Percentiles rank a stretch among this genome's conserved stretches.
phyloP scores from a whole-genome alignment of 2,888 invertebrate species.

The Parelbella ahira region DNA sequence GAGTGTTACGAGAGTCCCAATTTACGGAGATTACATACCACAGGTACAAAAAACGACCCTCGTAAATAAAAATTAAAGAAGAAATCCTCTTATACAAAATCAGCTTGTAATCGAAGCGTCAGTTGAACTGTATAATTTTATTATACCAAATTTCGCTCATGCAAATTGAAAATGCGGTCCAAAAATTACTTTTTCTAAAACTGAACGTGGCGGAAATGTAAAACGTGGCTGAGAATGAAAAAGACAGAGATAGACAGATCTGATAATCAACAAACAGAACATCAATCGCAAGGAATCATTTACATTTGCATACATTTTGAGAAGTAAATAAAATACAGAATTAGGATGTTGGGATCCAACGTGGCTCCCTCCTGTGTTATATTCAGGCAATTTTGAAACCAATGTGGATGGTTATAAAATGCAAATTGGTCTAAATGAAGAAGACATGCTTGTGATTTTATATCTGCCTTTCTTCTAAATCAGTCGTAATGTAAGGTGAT shows the following conservation, averaged over 20 bases:
- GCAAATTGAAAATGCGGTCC: constrained; percentile 53
- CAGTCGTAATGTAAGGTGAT: constrained; percentile 7
- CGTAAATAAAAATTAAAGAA: constrained; percentile 46
- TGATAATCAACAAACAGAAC: constrained; percentile 52
- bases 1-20: constrained; percentile 27
- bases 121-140: constrained; percentile 74
- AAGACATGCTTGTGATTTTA: constrained; percentile 8
- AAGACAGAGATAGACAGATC: constrained; percentile 35
- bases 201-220: constrained; percentile 32
- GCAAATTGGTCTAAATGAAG: constrained; percentile 29
- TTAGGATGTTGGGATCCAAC: constrained; percentile 34
- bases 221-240: constrained; percentile 30
- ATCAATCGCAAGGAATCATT: constrained; percentile 52
- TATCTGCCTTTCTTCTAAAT: constrained; percentile 16
- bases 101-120: constrained; percentile 39
- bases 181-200: constrained; percentile 49
- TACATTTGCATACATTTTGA: constrained; percentile 56
- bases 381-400: constrained; percentile 33
- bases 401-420: constrained; percentile 31
- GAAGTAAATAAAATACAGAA: constrained; percentile 55
- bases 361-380: constrained; percentile 31
- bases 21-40: constrained; percentile 48
- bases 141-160: constrained; percentile 55
- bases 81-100: constrained; percentile 54
- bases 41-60: constrained; percentile 47